Conservation (phyloP, 2,888 invertebrate genomes). For the Pammene aurita region DNA sequence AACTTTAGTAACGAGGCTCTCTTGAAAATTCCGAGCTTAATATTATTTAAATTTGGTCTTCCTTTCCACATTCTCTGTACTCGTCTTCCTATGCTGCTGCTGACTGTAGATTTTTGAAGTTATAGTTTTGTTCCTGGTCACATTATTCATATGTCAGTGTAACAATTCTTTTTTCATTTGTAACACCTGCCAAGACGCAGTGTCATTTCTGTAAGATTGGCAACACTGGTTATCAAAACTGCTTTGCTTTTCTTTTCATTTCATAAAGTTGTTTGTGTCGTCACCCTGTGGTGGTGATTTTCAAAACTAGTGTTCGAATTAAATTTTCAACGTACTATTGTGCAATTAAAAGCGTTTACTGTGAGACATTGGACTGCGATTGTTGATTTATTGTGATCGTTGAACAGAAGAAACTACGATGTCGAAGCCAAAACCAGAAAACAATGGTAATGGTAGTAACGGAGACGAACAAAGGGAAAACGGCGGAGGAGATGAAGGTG, state of each 20-base stretch:
- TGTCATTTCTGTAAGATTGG: conserved; percentile 6
- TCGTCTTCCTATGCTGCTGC: too few species aligned
- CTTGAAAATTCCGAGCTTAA: too few species aligned
- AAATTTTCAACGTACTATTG: neutral
- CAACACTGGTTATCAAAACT: conserved; percentile 19
- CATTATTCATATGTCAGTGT: neutral
- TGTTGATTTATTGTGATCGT: neutral
- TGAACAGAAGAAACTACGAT: conserved; percentile 49
- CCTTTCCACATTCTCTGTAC: too few species aligned
- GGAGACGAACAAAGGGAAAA: conserved; percentile 76
- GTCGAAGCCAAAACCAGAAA: conserved; percentile 63
- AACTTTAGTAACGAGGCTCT: too few species aligned
- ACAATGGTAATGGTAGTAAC: conserved; percentile 61
- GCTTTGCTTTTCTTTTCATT: neutral
- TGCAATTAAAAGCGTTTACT: conserved; percentile 1
- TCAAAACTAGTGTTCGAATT: conserved; percentile 12
- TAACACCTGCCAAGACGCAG: neutral
- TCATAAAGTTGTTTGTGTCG: conserved; percentile 33
- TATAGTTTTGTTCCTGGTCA: neutral
- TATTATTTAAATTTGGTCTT: too few species aligned
- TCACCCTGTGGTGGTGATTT: conserved; percentile 34
- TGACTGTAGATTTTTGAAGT: too few species aligned
- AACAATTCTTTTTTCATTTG: neutral
- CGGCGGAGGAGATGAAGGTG: conserved; percentile 75
- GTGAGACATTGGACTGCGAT: neutral